Base-by-base conservation (phyloP, 2,888 invertebrate species). In the Diarsia mendica region DNA sequence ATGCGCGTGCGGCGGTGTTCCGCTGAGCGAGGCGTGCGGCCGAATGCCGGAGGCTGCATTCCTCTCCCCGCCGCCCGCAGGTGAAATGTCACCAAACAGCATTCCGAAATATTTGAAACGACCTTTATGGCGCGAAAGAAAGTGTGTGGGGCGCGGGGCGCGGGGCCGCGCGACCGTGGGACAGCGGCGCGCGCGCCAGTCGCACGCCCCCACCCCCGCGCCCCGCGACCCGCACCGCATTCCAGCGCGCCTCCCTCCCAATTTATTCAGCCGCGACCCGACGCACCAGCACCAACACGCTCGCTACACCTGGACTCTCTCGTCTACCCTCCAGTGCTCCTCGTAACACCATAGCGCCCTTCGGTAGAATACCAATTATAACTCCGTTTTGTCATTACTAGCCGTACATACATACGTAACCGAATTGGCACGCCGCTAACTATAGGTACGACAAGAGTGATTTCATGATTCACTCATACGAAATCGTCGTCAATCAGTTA, bases 101-200 rank as follows among this genome's bases (percentile, higher is more conserved):
- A 96, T 96, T 96, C 96, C 96, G 93, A 96, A 96, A 96, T 96
- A 96, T 96, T 96, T 96, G 96, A 96, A 96, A 96, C 96, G 96
- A 96, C 96, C 96, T 96, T 96, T 96, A 96, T 96, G 96, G 96
- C 95, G 96, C 96, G 96, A 96, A 96, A 96, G 96, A 96, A 96
- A 96, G 96, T 96, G 95, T 90, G 89, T 88, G 92, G 91, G 92
- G 91, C 85, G 91, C 86, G 92, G 91, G 91, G 90, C 89, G 91
- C 96, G 97, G 97, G 97, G 96, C 95, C 96, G 95, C 96, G 95
- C 96, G 97, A 97, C 97, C 97, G 97, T 97, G 97, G 97, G 97
- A 97, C 97, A 97, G 97, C 97, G 97, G 96, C 97, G 96, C 96
- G 95, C 95, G 95, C 95, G 94, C 94, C 94, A 95, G 93, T 95